Base-by-base conservation (phyloP, 1,140 invertebrate genomes). In the Anoplolepis gracilipes region DNA sequence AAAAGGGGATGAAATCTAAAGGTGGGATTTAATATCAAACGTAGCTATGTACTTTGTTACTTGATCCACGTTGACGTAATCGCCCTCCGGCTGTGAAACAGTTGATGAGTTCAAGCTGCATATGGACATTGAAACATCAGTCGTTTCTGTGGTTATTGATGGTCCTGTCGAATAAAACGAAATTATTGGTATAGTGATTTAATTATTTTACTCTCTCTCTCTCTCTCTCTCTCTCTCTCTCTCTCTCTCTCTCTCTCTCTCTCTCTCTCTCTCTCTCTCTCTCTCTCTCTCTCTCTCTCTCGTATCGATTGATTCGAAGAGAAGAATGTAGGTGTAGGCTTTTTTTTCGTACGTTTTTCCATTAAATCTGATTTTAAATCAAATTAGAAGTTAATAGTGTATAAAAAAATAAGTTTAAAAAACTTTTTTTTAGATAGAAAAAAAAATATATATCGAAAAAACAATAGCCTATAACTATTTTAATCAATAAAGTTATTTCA, bases 81-180 rank as follows among this genome's bases (percentile, higher is more conserved):
- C 95, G n/a, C 93, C 94, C 62, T 95, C 96, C 46, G 95, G 95
- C 78, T 95, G 95, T 33, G 94, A 94, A 39, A 92, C 91, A 11
- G 93, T 93, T 49, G 92, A 95, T 5, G 96, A 96, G 85, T 95
- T 96, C 39, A 96, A 90, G 62, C 96, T 96, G 90, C 95, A 96
- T 88, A 96, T 92, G 46, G 96, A 96, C 91, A 95, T 95, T 46
- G 93, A 94, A 49, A 96, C 94, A 87, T 96, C 96, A 10, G 96
- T 96, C 59, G 96, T 96, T 92, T 96, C 95, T 53, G 95, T 95
- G 5, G 92, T 93, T 70, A 95, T 93, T 53, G 96, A 96, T 30
- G 95, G 94, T 87, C 94, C 95, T 96, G 92, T 79, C 42, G 10
- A 79, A 69, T 25, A 49, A 79, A 67, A 8, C n/a, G 5, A 53